Evolutionary conservation across 1,140 invertebrate species (phyloP), one percentile per base, ranked within the genome.

Genomic region (Idris sp.): DNA sequence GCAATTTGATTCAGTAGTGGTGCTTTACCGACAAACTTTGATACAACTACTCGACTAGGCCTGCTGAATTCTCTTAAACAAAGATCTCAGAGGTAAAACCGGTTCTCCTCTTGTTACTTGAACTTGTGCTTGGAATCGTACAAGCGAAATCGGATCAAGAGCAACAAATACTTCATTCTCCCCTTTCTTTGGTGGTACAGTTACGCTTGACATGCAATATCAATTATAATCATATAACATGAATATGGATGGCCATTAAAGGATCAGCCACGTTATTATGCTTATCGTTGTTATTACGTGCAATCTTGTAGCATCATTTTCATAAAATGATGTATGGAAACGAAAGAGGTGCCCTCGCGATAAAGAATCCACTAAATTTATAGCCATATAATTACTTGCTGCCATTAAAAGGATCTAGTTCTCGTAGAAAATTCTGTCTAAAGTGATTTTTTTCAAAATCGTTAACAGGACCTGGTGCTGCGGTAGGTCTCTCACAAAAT

Each of bases 21-120:
- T 38, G 31, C 1, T 4, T 36, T 56, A 68, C 74, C 75, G 79
- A 78, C 76, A 74, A 22, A 74, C 61, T 54, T 40, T 25, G 15
- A 38, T 44, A 61, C 16, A 72, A 59, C 62, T 51, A 73, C 51
- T 71, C 11, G 16, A 6, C 31, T 33, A 68, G 76, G 58, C n/a
- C 61, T 48, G 31, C 72, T 62, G 72, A 2, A 74, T 54, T 73
- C 77, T 77, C 43, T 74, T 83, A 81, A 81, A 81, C 79, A 81
- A 80, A 83, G 77, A 76, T 54, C 31, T 22, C 35, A 36, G 64
- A 58, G 38, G 44, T 51, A 16, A 69, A 75, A 75, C 73, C 73
- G 73, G 73, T 69, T 75, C 58, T 65, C 51, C 53, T 75, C 73
- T 58, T 36, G 58, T 58, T 64, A 64, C 58, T n/a, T n/a, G n/a